phyloP scores from a whole-genome alignment of 1,140 invertebrate genomes.

The Drosophila ficusphila region DNA sequence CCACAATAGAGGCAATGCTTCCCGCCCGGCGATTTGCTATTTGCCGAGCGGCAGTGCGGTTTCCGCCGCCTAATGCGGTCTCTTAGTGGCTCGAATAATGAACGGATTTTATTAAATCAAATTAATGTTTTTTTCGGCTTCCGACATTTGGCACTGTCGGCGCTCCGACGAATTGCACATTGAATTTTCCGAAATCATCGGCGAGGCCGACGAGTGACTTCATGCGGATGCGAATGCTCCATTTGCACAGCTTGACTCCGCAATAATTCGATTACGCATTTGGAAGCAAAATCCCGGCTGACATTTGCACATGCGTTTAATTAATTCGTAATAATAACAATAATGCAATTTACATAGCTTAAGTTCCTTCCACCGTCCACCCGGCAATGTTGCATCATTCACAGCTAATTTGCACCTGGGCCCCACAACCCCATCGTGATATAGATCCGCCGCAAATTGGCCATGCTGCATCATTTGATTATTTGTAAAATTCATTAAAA shows the following conservation, averaged over 20 bases:
- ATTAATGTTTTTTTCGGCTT: slow-evolving; percentile 35
- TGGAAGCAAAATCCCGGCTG: slow-evolving; percentile 10
- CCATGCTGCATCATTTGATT: slow-evolving; percentile 59
- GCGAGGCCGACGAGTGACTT: slow-evolving; percentile 16
- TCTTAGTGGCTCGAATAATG: slow-evolving; percentile 11
- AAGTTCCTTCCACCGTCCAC: slow-evolving; percentile 1
- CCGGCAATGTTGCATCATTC: slow-evolving; percentile 4
- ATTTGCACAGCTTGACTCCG: slow-evolving; percentile 37
- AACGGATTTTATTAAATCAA: slow-evolving; percentile 48
- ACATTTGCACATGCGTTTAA: slow-evolving; percentile 46
- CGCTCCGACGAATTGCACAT: slow-evolving; percentile 6
- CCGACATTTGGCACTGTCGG: slow-evolving; percentile 14
- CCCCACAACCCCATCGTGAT: slow-evolving; percentile 2
- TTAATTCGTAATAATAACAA: slow-evolving; percentile 50
- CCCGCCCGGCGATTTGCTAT: slow-evolving; percentile 12
- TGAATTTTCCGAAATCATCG: slow-evolving; percentile 7
- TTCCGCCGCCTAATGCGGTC: slow-evolving; percentile 21
- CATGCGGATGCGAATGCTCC: slow-evolving; percentile 11
- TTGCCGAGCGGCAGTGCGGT: slow-evolving; percentile 10
- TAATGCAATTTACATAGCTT: slow-evolving; percentile 58
- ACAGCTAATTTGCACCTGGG: slow-evolving; percentile 33
- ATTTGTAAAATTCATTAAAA: slow-evolving; percentile 64
- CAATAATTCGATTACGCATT: slow-evolving; percentile 46
- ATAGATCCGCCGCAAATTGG: slow-evolving; percentile 46
- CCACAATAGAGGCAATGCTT: slow-evolving; percentile 34